A percentile compares a stretch with the other conserved stretches of the same genome.
These are phyloP conservation scores for Crypturellus undulatus DNA, from an alignment of 2,113 vertebrate species.

Conservation along the genomic window DNA sequence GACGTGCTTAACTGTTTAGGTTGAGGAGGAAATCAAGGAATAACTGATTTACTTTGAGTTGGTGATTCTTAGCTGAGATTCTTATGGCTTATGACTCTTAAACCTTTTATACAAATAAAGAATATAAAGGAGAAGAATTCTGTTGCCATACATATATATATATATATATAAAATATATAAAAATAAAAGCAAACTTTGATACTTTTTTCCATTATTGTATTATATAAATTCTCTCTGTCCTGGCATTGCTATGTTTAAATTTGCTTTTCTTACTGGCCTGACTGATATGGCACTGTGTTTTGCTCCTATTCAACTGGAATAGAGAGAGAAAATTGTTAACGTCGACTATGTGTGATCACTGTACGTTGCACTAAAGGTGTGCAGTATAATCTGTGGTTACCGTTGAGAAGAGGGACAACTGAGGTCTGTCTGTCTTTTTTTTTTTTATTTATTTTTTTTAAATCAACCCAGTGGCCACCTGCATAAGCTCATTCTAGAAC, in stretches of 20 bases:
- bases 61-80: neutral
- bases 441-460: no score
- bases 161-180: no score
- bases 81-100: neutral
- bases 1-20: neutral
- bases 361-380: neutral
- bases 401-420: neutral
- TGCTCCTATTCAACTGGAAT: neutral
- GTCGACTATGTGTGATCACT: neutral
- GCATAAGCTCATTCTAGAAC: rapidly evolving
- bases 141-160: no score
- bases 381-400: neutral
- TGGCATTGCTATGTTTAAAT: neutral
- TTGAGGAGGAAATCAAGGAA: neutral
- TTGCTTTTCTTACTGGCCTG: neutral
- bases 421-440: neutral
- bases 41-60: neutral
- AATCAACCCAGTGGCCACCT: neutral
- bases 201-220: neutral
- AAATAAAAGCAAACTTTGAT: neutral
- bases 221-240: neutral
- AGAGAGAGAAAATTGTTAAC: neutral
- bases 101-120: neutral
- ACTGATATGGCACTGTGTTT: neutral
- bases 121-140: neutral